phyloP scores from a whole-genome alignment of 2,113 vertebrate species.

The Hippocampus comes region DNA sequence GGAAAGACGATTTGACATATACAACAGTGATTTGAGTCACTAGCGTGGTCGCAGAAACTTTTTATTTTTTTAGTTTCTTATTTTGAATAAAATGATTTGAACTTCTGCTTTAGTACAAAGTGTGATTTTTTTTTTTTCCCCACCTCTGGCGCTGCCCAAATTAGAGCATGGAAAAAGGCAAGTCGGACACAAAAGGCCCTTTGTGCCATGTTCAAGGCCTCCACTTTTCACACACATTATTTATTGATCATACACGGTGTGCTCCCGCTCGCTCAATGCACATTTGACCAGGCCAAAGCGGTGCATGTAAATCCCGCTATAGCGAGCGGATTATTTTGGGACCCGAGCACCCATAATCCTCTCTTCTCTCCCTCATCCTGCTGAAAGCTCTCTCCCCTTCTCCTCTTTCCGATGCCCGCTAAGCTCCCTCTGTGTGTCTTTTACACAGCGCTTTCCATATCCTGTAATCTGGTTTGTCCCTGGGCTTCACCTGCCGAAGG shows the following conservation, averaged over 20 bases:
- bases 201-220: too few species aligned
- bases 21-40: too few species aligned
- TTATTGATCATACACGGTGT: constrained; percentile 6
- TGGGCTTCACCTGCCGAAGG: constrained; percentile 44
- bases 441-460: constrained; percentile 32
- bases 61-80: too few species aligned
- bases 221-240: neutral
- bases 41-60: too few species aligned
- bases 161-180: neutral
- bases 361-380: constrained; percentile 63
- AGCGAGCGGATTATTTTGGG: constrained; percentile 74
- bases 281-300: constrained; percentile 35
- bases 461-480: constrained; percentile 59
- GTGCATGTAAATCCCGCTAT: constrained; percentile 50
- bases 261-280: constrained; percentile 16
- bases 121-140: too few species aligned
- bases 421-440: constrained; percentile 59
- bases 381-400: constrained; percentile 66
- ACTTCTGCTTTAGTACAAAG: neutral
- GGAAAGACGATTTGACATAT: too few species aligned
- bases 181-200: neutral
- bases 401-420: constrained; percentile 59
- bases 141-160: neutral
- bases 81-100: neutral
- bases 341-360: constrained; percentile 71